Conservation (phyloP, 1,140 invertebrate genomes). For the Bombus pyrosoma region DNA sequence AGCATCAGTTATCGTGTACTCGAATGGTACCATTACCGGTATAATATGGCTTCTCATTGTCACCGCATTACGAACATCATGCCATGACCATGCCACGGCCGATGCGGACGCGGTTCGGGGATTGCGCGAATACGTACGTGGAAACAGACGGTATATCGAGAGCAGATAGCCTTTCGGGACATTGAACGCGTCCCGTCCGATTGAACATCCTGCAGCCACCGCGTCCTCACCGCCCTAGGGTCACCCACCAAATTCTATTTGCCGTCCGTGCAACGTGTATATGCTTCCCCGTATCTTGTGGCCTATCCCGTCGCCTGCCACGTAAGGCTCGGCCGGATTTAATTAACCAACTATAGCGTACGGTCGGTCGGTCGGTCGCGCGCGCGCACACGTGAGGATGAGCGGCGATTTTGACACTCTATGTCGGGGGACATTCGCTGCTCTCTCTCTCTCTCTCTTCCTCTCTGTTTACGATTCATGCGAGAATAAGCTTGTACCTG, state of each 20-base stretch:
- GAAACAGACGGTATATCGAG: conserved; percentile 68
- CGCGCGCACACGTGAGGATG: neutral
- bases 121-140: conserved; percentile 4
- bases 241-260: conserved; percentile 73
- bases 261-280: conserved; percentile 58
- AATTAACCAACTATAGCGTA: conserved; percentile 47
- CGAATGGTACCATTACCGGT: conserved; percentile 66
- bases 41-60: conserved; percentile 66
- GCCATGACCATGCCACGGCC: conserved; percentile 3
- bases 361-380: too few relatives aligned
- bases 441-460: neutral
- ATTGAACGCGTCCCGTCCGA: conserved; percentile 77
- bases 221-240: conserved; percentile 42
- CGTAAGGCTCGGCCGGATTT: conserved; percentile 60
- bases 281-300: conserved; percentile 64
- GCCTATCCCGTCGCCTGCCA: conserved; percentile 33
- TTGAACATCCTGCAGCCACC: conserved; percentile 72
- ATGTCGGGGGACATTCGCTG: neutral
- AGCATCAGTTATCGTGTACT: conserved; percentile 54
- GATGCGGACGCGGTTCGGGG: neutral
- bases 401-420: conserved; percentile 28
- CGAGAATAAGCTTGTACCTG: neutral
- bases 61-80: conserved; percentile 61
- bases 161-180: conserved; percentile 79
- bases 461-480: neutral